Percentiles rank a stretch among this genome's conserved stretches.
phyloP scores from a whole-genome alignment of 2,797 vertebrate species.

The Esox masquinongy region DNA sequence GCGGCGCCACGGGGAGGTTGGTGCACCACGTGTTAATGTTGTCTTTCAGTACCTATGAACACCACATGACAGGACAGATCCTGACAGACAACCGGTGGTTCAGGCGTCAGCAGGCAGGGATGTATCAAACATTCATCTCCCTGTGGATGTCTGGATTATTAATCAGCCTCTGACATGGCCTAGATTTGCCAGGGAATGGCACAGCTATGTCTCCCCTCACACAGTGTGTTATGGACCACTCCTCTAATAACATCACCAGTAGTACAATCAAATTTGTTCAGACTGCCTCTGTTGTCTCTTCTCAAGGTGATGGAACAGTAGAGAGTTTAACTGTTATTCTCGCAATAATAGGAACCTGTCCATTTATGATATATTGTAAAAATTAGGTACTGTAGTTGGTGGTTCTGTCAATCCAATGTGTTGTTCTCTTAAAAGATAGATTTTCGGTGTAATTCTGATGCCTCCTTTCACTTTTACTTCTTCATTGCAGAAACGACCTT shows the following conservation, averaged over 20 bases:
- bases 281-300: neutral
- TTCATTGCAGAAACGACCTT: neutral
- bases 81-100: conserved; percentile 51
- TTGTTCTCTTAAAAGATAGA: neutral
- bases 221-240: neutral
- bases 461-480: neutral
- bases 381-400: neutral
- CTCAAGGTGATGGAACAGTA: neutral
- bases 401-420: neutral
- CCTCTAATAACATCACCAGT: neutral
- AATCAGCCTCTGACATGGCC: conserved; percentile 67
- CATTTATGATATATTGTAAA: neutral
- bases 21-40: neutral
- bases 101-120: conserved; percentile 31
- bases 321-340: neutral
- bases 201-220: conserved; percentile 43
- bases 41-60: neutral
- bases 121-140: conserved; percentile 67
- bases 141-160: conserved; percentile 73
- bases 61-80: conserved; percentile 22
- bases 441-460: neutral
- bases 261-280: neutral
- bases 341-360: neutral
- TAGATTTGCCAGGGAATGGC: conserved; percentile 57
- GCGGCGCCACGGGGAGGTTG: neutral